Conservation (phyloP, 2,113 vertebrate species). For the Chascanopsetta lugubris region DNA sequence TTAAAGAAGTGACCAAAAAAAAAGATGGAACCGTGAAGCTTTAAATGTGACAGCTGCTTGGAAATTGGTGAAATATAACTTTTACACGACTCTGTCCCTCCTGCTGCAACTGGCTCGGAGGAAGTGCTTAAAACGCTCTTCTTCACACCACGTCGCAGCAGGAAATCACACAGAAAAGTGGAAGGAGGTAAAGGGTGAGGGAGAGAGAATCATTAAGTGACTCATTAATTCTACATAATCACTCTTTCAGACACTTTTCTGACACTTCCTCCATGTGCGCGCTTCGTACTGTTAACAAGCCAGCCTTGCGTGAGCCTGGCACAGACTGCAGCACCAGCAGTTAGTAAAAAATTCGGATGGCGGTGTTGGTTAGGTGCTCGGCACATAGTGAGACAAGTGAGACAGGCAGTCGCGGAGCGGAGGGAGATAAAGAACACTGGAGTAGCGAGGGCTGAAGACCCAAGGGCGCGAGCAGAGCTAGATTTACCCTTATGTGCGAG, state of each 20-base stretch:
- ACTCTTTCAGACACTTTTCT: constrained; percentile 69
- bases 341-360: constrained; percentile 31
- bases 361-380: constrained; percentile 12
- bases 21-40: constrained; percentile 28
- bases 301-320: constrained; percentile 25
- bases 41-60: constrained; percentile 38
- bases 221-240: constrained; percentile 71
- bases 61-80: constrained; percentile 24
- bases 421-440: constrained; percentile 50
- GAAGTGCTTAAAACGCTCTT: constrained; percentile 38
- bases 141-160: constrained; percentile 54
- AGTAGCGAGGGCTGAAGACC: constrained; percentile 64
- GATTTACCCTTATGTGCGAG: constrained; percentile 75
- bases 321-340: constrained; percentile 31
- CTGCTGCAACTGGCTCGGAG: constrained; percentile 13
- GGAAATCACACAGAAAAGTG: constrained; percentile 60
- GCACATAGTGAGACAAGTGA: constrained; percentile 24
- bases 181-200: constrained; percentile 31
- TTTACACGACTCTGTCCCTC: constrained; percentile 21
- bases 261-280: constrained; percentile 61
- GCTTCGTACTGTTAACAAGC: constrained; percentile 55
- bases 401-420: constrained; percentile 35
- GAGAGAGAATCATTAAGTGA: constrained; percentile 59
- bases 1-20: constrained; percentile 13
- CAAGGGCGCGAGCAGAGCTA: constrained; percentile 71